A percentile compares a stretch with the other conserved stretches of the same genome.
Evolutionary conservation across 1,140 invertebrate genomes (phyloP).

Genomic region (Aphelinus atriplicis): DNA sequence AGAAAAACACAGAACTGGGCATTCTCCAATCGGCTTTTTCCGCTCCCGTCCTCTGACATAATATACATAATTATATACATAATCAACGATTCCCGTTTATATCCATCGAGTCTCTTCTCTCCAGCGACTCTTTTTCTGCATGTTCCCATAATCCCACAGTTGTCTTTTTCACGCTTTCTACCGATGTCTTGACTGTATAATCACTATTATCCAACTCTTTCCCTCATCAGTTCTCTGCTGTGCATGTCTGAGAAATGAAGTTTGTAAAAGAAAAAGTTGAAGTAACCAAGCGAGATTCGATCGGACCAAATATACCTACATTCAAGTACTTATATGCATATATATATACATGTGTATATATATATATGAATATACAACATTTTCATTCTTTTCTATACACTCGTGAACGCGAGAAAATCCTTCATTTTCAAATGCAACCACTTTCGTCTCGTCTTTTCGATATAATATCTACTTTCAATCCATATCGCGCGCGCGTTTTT

Average conservation of each 20-base stretch:
- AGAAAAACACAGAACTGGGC: constrained; percentile 37
- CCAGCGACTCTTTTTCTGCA: constrained; percentile 12
- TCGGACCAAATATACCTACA: constrained; percentile 26
- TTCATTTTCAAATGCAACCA: too few species aligned
- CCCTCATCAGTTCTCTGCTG: constrained; percentile 5
- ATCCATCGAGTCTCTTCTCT: constrained; percentile 29
- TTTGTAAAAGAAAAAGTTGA: constrained; percentile 6
- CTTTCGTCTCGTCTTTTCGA: constrained; percentile 26
- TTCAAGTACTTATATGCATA: constrained; percentile 24
- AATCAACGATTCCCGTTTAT: neutral
- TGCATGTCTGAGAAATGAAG: constrained; percentile 11
- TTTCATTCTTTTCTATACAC: too few species aligned
- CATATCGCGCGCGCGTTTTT: neutral
- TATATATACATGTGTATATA: too few species aligned
- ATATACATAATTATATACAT: constrained; percentile 11
- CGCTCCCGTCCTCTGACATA: constrained; percentile 34
- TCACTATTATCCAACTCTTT: constrained; percentile 25
- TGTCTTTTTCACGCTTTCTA: neutral
- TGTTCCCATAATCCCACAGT: neutral
- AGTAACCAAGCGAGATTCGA: constrained; percentile 18
- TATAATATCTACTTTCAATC: constrained; percentile 10
- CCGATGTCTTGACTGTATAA: constrained; percentile 1
- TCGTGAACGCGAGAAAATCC: too few species aligned
- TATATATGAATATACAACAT: too few species aligned
- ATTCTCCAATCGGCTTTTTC: constrained; percentile 41